phyloP scores from a whole-genome alignment of 2,888 invertebrate species.

The Orthonychiurus folsomi region DNA sequence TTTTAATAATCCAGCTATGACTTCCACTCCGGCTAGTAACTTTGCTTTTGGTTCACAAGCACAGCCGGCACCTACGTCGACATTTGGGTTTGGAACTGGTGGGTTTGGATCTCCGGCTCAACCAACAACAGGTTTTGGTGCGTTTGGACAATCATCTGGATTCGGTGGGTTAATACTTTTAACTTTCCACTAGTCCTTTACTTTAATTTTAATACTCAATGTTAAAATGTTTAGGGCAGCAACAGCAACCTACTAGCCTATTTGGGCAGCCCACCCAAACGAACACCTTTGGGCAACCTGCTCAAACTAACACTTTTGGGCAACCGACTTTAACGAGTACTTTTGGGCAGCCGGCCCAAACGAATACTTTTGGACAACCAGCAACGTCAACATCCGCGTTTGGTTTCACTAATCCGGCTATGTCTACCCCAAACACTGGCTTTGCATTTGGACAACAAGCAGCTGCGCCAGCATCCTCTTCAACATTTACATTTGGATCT shows the following conservation, averaged over 20 bases:
- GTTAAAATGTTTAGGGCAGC: conserved; percentile 5
- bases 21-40: background rate
- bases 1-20: background rate
- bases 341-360: background rate
- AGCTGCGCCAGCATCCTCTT: background rate
- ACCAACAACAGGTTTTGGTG: background rate
- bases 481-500: background rate
- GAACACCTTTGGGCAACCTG: too few species aligned
- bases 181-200: too few species aligned
- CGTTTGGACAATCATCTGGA: background rate
- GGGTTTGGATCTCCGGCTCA: conserved; percentile 47
- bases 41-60: background rate
- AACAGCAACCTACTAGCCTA: background rate
- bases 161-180: background rate
- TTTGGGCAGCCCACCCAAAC: too few species aligned
- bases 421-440: background rate
- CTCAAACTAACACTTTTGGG: background rate
- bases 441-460: conserved; percentile 2
- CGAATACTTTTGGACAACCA: background rate
- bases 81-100: conserved; percentile 35
- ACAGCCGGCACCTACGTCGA: too few species aligned
- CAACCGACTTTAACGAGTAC: background rate
- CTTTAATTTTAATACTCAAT: too few species aligned
- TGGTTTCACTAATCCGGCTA: background rate
- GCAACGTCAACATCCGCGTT: background rate